phyloP scores from a whole-genome alignment of 2,797 vertebrate genomes.

The Chiroxiphia lanceolata region DNA sequence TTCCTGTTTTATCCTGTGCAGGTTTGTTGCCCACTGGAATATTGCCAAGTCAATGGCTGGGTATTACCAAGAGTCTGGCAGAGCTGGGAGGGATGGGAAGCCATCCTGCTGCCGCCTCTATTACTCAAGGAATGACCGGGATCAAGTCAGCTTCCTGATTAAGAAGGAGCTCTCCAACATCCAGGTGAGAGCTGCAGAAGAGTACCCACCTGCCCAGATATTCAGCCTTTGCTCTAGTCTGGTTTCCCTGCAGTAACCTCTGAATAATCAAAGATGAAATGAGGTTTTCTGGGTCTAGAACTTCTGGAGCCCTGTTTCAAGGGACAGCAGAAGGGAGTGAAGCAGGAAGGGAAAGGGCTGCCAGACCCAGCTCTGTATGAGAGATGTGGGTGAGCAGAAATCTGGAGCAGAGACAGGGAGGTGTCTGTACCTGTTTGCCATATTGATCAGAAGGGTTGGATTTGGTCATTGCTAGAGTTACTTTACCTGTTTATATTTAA shows the following conservation, averaged over 20 bases:
- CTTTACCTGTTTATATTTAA: neutral
- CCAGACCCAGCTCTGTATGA: neutral
- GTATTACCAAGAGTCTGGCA: slow-evolving; percentile 97
- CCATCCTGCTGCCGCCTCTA: slow-evolving; percentile 90
- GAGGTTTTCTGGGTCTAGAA: neutral
- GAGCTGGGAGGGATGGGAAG: slow-evolving; percentile 92
- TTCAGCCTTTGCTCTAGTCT: neutral
- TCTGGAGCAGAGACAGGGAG: neutral
- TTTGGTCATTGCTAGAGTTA: neutral
- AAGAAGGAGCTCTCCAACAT: slow-evolving; percentile 84
- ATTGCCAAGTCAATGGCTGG: slow-evolving; percentile 96
- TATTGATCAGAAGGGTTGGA: neutral
- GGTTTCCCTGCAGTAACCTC: neutral
- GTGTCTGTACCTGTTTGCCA: neutral
- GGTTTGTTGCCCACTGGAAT: slow-evolving; percentile 98
- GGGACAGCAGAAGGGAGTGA: neutral
- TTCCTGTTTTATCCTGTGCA: slow-evolving; percentile 47
- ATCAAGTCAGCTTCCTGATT: slow-evolving; percentile 91
- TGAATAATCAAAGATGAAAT: neutral
- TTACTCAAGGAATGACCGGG: slow-evolving; percentile 88
- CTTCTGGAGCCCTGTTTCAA: neutral
- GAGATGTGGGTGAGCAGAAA: neutral
- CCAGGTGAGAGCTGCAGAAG: slow-evolving; percentile 77
- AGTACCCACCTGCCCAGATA: neutral
- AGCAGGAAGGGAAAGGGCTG: neutral